Conservation (phyloP, 1,140 invertebrate genomes). For the Drosophila micromelanica region DNA sequence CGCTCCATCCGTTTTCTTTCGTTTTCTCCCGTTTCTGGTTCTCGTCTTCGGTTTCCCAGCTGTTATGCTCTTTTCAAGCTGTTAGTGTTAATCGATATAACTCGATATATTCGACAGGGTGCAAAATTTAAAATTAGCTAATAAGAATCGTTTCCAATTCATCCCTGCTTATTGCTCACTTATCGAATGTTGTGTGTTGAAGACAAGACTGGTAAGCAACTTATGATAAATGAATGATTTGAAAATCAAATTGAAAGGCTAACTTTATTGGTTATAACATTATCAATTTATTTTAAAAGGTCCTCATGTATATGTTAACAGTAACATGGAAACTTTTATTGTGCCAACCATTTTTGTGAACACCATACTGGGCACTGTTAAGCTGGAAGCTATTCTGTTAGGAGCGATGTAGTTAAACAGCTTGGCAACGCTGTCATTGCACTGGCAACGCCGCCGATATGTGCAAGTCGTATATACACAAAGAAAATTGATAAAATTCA, state of each 20-base stretch:
- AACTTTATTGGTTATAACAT: no score
- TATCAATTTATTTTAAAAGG: no score
- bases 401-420: slow-evolving; percentile 3
- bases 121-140: neutral
- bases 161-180: neutral
- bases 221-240: neutral
- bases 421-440: slow-evolving; percentile 42
- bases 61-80: slow-evolving; percentile 20
- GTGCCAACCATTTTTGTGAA: neutral
- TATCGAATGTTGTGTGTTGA: neutral
- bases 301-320: no score
- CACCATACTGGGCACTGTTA: slow-evolving; percentile 1
- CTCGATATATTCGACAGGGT: neutral
- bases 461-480: slow-evolving; percentile 69
- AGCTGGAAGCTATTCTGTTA: slow-evolving; percentile 15
- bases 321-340: no score
- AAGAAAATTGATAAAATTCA: slow-evolving; percentile 64
- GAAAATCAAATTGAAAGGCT: no score
- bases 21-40: slow-evolving; percentile 34
- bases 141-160: neutral
- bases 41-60: slow-evolving; percentile 33
- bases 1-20: slow-evolving; percentile 48
- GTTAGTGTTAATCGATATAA: slow-evolving; percentile 8
- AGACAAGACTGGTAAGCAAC: slow-evolving; percentile 6
- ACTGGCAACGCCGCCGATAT: slow-evolving; percentile 54